A percentile compares a stretch with the other conserved stretches of the same genome.
Evolutionary conservation across 2,888 invertebrate species (phyloP).

Genomic region (Creontiades dilutus): DNA sequence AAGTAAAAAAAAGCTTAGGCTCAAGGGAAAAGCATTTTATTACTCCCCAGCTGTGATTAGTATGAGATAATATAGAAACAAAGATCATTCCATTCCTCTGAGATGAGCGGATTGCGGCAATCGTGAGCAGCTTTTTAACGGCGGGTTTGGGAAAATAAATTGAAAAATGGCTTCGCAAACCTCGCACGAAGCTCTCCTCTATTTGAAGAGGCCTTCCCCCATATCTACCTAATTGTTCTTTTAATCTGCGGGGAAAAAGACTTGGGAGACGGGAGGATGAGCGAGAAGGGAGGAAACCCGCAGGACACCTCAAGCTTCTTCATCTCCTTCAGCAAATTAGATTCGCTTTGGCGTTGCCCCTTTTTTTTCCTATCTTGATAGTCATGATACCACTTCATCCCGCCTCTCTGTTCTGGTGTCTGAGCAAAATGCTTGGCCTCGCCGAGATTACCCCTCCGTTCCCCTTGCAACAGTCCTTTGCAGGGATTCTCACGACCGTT

Average conservation of each 20-base stretch:
- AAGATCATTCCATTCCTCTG: background rate
- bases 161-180: slow-evolving; percentile 34
- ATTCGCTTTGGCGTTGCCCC: slow-evolving; percentile 46
- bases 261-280: background rate
- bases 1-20: no score
- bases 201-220: slow-evolving; percentile 47
- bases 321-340: slow-evolving; percentile 61
- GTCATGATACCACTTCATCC: slow-evolving; percentile 51
- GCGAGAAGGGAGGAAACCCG: background rate
- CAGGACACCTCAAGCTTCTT: slow-evolving; percentile 51
- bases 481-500: slow-evolving; percentile 56
- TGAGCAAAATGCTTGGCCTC: slow-evolving; percentile 58
- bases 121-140: background rate
- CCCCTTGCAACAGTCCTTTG: slow-evolving; percentile 15
- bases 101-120: background rate
- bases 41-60: no score
- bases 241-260: slow-evolving; percentile 40
- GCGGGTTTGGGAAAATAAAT: slow-evolving; percentile 8
- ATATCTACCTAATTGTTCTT: slow-evolving; percentile 57
- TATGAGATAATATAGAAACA: no score
- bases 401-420: slow-evolving; percentile 46
- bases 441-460: slow-evolving; percentile 33
- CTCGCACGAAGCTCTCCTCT: background rate
- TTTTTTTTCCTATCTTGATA: slow-evolving; percentile 50
- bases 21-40: no score